Conservation (phyloP, 2,797 vertebrate species). For the Pygocentrus nattereri region DNA sequence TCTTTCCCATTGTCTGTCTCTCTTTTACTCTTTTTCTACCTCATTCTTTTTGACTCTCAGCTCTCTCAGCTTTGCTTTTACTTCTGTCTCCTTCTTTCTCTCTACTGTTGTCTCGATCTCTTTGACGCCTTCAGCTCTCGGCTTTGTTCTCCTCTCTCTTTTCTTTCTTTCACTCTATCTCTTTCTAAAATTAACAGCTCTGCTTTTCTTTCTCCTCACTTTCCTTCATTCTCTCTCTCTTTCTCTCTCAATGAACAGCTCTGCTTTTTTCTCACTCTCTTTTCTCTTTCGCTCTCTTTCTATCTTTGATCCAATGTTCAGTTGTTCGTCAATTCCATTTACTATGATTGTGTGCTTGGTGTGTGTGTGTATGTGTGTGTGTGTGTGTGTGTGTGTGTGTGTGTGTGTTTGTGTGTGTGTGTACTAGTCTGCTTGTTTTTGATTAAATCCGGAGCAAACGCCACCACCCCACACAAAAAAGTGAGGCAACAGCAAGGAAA, state of each 20-base stretch:
- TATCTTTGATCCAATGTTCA: slow-evolving; percentile 56
- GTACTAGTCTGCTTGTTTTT: slow-evolving; percentile 59
- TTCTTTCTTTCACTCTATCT: not conserved
- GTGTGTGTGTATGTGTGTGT: slow-evolving; percentile 20
- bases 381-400: slow-evolving; percentile 29
- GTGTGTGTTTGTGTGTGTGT: not conserved
- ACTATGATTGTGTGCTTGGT: slow-evolving; percentile 40
- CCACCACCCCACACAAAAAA: slow-evolving; percentile 48
- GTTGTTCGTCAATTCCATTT: slow-evolving; percentile 56
- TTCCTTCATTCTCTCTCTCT: not conserved
- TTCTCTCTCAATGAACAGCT: not conserved
- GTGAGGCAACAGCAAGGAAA: slow-evolving; percentile 59
- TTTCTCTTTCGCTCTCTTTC: slow-evolving; percentile 35
- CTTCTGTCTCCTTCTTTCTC: not conserved
- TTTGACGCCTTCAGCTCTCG: too few species aligned
- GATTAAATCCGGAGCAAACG: slow-evolving; percentile 67
- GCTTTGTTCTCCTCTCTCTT: not conserved
- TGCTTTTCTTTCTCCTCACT: not conserved
- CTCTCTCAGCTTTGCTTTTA: too few species aligned
- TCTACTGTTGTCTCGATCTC: not conserved
- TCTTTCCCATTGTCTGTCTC: too few species aligned
- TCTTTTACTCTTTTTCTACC: not conserved
- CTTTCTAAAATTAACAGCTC: not conserved
- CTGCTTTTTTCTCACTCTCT: not conserved
- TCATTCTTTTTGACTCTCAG: too few species aligned